Evolutionary conservation across 2,113 vertebrate genomes (phyloP).

Genomic region (Poeciliopsis occidentalis): DNA sequence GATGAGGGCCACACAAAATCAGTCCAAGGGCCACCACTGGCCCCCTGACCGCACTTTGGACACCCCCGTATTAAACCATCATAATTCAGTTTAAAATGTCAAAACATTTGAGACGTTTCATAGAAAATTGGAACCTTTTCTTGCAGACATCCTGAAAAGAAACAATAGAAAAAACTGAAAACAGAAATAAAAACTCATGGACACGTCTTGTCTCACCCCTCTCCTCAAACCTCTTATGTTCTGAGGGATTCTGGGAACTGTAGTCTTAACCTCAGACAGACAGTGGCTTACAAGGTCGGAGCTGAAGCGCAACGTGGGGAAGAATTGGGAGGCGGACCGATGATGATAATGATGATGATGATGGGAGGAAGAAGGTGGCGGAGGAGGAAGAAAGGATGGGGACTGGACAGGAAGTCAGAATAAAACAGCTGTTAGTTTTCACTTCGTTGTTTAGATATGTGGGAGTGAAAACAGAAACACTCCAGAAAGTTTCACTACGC

Average conservation of each 20-base stretch:
- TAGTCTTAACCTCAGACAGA: slow-evolving; percentile 93
- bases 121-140: not conserved
- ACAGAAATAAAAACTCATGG: too few relatives aligned
- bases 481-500: not conserved
- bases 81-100: not conserved
- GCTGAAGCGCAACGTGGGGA: slow-evolving; percentile 87
- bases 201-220: slow-evolving; percentile 88
- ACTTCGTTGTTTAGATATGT: not conserved
- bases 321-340: slow-evolving; percentile 83
- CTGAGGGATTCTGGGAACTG: slow-evolving; percentile 92
- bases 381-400: slow-evolving; percentile 60
- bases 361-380: slow-evolving; percentile 83
- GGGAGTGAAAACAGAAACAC: not conserved
- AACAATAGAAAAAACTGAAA: slow-evolving; percentile 7
- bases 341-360: slow-evolving; percentile 73
- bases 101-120: not conserved
- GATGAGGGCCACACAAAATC: too few relatives aligned
- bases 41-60: not conserved
- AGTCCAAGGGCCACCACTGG: too few relatives aligned
- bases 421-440: slow-evolving; percentile 1
- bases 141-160: slow-evolving; percentile 45
- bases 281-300: slow-evolving; percentile 93
- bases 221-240: slow-evolving; percentile 89
- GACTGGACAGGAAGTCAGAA: slow-evolving; percentile 76
- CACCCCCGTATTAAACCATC: not conserved